Evolutionary conservation across 2,113 vertebrate species (phyloP), one percentile per base, ranked within the genome.

Genomic region (Proteles cristata): DNA sequence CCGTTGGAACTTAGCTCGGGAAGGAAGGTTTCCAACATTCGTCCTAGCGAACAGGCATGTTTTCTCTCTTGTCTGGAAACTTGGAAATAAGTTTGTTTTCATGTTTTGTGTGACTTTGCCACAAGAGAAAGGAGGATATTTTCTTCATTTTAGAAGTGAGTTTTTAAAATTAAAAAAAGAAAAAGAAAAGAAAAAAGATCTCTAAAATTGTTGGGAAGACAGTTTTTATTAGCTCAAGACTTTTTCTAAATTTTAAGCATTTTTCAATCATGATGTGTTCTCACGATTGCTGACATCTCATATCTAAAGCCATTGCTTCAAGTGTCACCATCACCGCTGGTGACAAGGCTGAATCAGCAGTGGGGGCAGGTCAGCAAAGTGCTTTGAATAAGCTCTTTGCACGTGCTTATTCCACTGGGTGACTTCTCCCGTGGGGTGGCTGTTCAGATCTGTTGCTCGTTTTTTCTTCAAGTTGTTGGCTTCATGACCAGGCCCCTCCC

Each of bases 1-100:
- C 23, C 25, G 31, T 63, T 61, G 7, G 15, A 58, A 26, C 35
- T 83, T 7, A 25, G 15, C 58, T 83, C 35, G 25, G 76, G 69
- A 88, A 63, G 28, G 31, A n/a, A 17, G 35, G 17, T 65, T 93
- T 65, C 80, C 79, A 45, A 90, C 12, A 73, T 19, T 35, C 2
- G 33, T 55, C 74, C 65, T 31, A 39, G n/a, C 33, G 21, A 35
- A 26, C 48, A 74, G 74, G 8, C 28, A 12, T 58, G 68, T 85
- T 84, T 83, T 58, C 48, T 50, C 69, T 48, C 87, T 89, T 48
- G 65, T 55, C 77, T 68, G 79, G 83, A 82, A 91, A 76, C 85
- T 90, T 96, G 79, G 92, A 84, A 80, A 17, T 91, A 45, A 33
- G 65, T 68, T 79, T 71, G 80, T 80, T 88, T 77, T 92, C 50